Evolutionary conservation across 2,113 vertebrate genomes (phyloP), one percentile per base, ranked within the genome.

Genomic region (Nannospalax galili): DNA sequence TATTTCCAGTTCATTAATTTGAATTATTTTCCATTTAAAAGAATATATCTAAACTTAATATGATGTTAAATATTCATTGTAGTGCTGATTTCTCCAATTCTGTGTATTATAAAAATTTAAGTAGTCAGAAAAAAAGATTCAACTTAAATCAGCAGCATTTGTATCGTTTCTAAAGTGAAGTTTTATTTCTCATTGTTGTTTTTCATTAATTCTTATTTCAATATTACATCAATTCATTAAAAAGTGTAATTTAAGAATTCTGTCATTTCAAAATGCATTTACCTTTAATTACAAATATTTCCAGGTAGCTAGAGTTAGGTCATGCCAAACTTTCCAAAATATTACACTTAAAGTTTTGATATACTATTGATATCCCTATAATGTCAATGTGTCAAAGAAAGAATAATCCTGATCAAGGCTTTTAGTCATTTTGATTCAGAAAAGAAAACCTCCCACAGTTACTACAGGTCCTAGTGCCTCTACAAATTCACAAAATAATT

Each of bases 271-370:
- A 75, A 89, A 89, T 78, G 52, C 73, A 74, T 67, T 96, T 48
- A 65, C 64, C 73, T 96, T 88, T 91, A 92, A 94, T 96, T 86
- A 92, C 78, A 89, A 84, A 69, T 74, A 72, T 75, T 96, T 96
- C 88, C 62, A 87, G 84, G 88, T 86, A 95, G 88, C 79, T 45
- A 91, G 95, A 97, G 96, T 95, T 74, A 91, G 94, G 91, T 95
- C 88, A 96, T 56, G 72, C 11, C 58, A 92, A 90, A 94, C 72
- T 92, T 97, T 96, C 90, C 90, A 96, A 97, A 97, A 96, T 90
- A 96, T n/a, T 67, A 67, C 9, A 75, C 73, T 92, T 79, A 88
- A 82, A 28, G 52, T n/a, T 88, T 88, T 90, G 70, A 45, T 77
- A 88, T n/a, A 24, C 52, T 72, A 84, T 84, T 89, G 94, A 94